Conservation (phyloP, 2,113 vertebrate species). For the Regulus satrapa region DNA sequence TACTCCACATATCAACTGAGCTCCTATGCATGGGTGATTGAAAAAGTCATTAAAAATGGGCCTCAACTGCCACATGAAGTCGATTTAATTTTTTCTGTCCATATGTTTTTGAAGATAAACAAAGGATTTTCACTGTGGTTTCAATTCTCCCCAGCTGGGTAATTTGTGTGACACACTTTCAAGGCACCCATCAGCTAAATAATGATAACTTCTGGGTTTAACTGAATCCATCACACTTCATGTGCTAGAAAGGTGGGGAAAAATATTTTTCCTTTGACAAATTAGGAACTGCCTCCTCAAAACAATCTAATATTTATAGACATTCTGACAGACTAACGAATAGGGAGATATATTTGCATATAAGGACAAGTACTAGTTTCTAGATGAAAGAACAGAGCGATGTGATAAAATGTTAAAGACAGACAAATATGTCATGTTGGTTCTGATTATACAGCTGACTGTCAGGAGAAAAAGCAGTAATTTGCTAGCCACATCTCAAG, state of each 20-base stretch:
- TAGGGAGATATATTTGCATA: slow-evolving; percentile 16
- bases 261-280: slow-evolving; percentile 52
- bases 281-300: slow-evolving; percentile 37
- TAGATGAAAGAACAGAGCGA: slow-evolving; percentile 5
- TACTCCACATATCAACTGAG: background rate
- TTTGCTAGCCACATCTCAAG: background rate
- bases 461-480: background rate
- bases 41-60: background rate
- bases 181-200: slow-evolving; percentile 10
- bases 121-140: background rate
- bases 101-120: slow-evolving; percentile 11
- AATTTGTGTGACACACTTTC: slow-evolving; percentile 42
- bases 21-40: background rate
- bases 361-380: slow-evolving; percentile 28
- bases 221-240: slow-evolving; percentile 8
- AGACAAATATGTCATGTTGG: slow-evolving; percentile 10
- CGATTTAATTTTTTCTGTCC: background rate
- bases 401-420: slow-evolving; percentile 16
- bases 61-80: background rate
- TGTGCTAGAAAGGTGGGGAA: background rate
- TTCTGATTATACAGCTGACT: slow-evolving; percentile 39
- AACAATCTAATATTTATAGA: slow-evolving; percentile 52
- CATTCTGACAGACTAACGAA: slow-evolving; percentile 59
- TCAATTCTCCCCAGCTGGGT: slow-evolving; percentile 4
- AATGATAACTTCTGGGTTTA: background rate